A percentile compares a stretch with the other conserved stretches of the same genome.
Evolutionary conservation across 1,140 invertebrate species (phyloP).

Genomic region (Mamestra configurata): DNA sequence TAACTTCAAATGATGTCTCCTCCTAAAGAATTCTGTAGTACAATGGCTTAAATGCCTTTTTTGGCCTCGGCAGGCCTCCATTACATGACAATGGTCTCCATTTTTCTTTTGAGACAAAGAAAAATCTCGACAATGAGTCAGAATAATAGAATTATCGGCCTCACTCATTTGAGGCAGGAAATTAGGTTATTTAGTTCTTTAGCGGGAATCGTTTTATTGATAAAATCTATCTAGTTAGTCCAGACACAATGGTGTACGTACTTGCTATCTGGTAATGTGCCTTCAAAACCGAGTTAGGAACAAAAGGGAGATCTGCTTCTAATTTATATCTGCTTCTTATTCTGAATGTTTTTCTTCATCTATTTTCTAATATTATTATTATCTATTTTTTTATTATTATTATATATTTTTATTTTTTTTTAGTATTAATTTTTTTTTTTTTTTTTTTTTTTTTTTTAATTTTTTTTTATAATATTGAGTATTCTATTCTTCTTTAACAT

Average conservation of each 20-base stretch:
- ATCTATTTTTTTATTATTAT: too few species aligned
- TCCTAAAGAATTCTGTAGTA: conserved; percentile 50
- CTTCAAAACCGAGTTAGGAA: too few species aligned
- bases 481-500: too few species aligned
- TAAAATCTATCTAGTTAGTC: conserved; percentile 10
- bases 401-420: too few species aligned
- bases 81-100: conserved; percentile 58
- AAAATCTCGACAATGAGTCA: conserved; percentile 55
- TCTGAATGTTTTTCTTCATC: too few species aligned
- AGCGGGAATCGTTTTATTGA: neutral
- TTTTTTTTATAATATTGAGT: too few species aligned
- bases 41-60: conserved; percentile 55
- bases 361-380: too few species aligned
- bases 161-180: conserved; percentile 50
- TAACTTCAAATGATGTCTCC: conserved; percentile 34
- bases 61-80: conserved; percentile 54
- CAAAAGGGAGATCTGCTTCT: too few species aligned
- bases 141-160: conserved; percentile 55
- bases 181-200: conserved; percentile 37
- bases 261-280: neutral
- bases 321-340: too few species aligned
- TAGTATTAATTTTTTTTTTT: too few species aligned
- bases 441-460: too few species aligned
- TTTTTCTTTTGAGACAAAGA: conserved; percentile 65
- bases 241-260: neutral